phyloP scores from a whole-genome alignment of 2,113 vertebrate genomes.

The Numenius arquata region DNA sequence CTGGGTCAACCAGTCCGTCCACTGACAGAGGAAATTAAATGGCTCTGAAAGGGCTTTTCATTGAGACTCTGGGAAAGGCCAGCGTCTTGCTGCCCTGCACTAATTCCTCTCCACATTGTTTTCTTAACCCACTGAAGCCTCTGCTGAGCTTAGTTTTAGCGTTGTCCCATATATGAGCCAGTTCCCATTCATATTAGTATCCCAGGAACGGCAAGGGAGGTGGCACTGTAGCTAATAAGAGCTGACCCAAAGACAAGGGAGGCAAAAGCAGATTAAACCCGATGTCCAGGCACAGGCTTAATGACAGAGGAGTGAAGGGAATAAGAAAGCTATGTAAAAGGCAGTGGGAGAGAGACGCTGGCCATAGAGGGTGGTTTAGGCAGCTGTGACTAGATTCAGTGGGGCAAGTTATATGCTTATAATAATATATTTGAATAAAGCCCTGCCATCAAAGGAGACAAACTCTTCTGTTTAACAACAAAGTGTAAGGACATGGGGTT shows the following conservation, averaged over 20 bases:
- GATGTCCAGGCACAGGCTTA: neutral
- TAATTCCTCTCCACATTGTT: slow-evolving; percentile 53
- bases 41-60: slow-evolving; percentile 59
- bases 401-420: neutral
- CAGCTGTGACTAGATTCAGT: neutral
- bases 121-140: slow-evolving; percentile 35
- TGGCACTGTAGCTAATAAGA: neutral
- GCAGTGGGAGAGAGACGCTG: neutral
- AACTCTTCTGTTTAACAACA: no score
- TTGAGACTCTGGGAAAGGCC: slow-evolving; percentile 37
- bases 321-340: neutral
- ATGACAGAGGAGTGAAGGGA: neutral
- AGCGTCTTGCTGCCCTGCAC: neutral
- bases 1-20: neutral
- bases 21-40: neutral
- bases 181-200: neutral
- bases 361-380: neutral
- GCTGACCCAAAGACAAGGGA: neutral
- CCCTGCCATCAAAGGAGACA: neutral
- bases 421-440: neutral
- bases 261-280: neutral
- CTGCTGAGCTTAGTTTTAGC: neutral
- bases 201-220: neutral
- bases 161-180: neutral
- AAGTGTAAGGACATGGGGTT: no score